These are phyloP conservation scores for Hylaeus anthracinus DNA, from an alignment of 1,140 invertebrate species.

Conservation along the genomic window DNA sequence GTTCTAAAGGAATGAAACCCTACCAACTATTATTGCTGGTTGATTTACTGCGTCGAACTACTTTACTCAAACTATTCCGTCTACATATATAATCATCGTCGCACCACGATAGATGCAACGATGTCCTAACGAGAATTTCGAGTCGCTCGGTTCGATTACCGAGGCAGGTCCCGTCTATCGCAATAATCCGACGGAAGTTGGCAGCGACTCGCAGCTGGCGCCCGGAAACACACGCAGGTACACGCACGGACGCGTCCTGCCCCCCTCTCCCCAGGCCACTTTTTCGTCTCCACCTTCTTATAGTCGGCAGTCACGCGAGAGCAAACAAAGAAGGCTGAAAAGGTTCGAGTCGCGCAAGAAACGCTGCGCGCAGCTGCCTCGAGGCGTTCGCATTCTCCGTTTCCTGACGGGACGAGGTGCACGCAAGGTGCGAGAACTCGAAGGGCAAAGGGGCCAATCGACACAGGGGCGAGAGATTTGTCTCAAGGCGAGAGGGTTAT, in stretches of 20 bases:
- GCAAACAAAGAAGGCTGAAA: slow-evolving; percentile 61
- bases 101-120: no score
- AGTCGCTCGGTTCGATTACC: slow-evolving; percentile 58
- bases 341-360: slow-evolving; percentile 43
- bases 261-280: slow-evolving; percentile 7
- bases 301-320: slow-evolving; percentile 56
- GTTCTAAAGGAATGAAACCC: no score
- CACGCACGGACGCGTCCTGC: slow-evolving; percentile 45
- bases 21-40: no score
- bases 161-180: slow-evolving; percentile 61
- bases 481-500: no score
- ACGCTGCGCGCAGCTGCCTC: slow-evolving; percentile 62
- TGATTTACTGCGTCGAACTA: no score
- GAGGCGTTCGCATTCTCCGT: slow-evolving; percentile 35
- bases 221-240: slow-evolving; percentile 70
- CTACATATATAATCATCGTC: no score
- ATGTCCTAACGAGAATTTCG: no score
- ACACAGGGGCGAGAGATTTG: no score
- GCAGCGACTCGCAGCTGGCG: slow-evolving; percentile 69
- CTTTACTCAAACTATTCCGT: no score
- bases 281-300: slow-evolving; percentile 26
- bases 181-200: slow-evolving; percentile 73
- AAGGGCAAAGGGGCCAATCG: no score
- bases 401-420: slow-evolving; percentile 8
- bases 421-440: slow-evolving; percentile 13